Evolutionary conservation across 1,140 invertebrate species (phyloP).

Genomic region (Cydia amplana): DNA sequence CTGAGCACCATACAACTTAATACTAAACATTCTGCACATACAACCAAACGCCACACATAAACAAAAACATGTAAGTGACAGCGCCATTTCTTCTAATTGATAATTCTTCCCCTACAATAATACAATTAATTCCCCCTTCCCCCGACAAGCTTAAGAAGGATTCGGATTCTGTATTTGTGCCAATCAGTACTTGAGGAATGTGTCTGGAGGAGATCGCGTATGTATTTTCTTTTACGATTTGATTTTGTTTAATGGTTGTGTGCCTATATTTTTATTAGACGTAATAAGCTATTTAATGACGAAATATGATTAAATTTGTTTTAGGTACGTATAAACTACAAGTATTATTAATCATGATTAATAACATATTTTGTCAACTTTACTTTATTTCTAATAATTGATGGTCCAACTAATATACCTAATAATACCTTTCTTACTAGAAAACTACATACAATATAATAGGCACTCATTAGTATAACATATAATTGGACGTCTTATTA

Average conservation of each 20-base stretch:
- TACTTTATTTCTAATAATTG: too few relatives aligned
- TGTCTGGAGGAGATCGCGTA: not conserved
- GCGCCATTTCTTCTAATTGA: constrained; percentile 74
- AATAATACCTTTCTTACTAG: too few relatives aligned
- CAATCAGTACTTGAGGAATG: constrained; percentile 13
- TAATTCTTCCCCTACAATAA: constrained; percentile 78
- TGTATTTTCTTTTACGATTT: not conserved
- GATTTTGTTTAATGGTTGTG: not conserved
- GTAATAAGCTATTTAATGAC: too few relatives aligned
- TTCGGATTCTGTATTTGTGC: constrained; percentile 3
- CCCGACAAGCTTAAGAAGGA: constrained; percentile 53
- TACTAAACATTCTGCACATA: not conserved
- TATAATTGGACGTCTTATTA: too few relatives aligned
- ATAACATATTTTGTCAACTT: too few relatives aligned
- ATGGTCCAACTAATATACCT: too few relatives aligned
- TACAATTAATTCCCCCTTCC: constrained; percentile 79
- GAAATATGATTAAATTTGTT: too few relatives aligned
- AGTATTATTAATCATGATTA: too few relatives aligned
- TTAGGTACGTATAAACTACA: too few relatives aligned
- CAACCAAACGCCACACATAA: not conserved
- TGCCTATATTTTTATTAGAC: too few relatives aligned
- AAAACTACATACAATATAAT: too few relatives aligned
- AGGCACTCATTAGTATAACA: too few relatives aligned
- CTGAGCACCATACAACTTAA: not conserved
- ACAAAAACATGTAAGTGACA: constrained; percentile 31